Base-by-base conservation (phyloP, 2,113 vertebrate species). In the Lepisosteus osseus region DNA sequence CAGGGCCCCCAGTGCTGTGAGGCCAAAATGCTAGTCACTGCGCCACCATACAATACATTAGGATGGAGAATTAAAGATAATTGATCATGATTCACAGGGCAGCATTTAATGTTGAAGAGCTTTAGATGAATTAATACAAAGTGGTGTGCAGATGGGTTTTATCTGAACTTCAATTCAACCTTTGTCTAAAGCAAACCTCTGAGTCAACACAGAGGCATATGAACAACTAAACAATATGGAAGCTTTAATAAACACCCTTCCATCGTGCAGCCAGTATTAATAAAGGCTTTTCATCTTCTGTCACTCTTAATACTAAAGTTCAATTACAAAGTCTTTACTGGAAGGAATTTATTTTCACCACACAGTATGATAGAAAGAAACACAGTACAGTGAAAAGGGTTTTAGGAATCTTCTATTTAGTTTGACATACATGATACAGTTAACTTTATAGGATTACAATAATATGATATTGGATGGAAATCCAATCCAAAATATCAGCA, bases 211-310 rank as follows among this genome's bases (percentile, higher is more conserved):
- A 61, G 75, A 78, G 71, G 78, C 67, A 71, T 85, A 86, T 85
- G 79, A 65, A 69, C 2, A 74, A 76, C 84, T 89, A 91, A 87
- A 90, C 88, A 92, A 84, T 83, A 85, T 84, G 86, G 82, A 84
- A 79, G 81, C 78, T 87, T 84, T 88, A 89, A 91, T 88, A 90
- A 92, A 90, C 87, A 91, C 88, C 88, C 86, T 85, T 82, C 80
- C 78, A 86, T 69, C 82, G 84, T 86, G 90, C 86, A 88, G 83
- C 86, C 84, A 59, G 75, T 86, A 85, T 89, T 88, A 90, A 90
- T 89, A 89, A 84, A 84, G 74, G 82, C 85, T 84, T 89, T 88
- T 88, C 81, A 85, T 90, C 84, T 84, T 79, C 82, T 90, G 89
- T 91, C 90, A 89, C 83, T 91, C 88, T 88, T 91, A 83, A 92